Percentiles rank a stretch among this genome's conserved stretches.
phyloP scores from a whole-genome alignment of 2,888 invertebrate genomes.

The Hyalella azteca region DNA sequence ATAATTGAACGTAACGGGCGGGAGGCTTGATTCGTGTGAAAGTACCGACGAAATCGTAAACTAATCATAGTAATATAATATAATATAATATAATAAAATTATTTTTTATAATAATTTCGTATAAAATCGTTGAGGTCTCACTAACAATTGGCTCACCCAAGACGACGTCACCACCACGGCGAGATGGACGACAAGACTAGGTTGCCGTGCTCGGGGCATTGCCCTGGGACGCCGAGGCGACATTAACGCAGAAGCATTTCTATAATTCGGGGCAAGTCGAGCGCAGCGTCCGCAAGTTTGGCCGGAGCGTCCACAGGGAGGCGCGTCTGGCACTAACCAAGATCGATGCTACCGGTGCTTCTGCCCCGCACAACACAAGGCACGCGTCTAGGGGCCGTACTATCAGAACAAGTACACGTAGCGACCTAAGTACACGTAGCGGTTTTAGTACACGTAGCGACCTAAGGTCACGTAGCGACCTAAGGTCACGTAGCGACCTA shows the following conservation, averaged over 20 bases:
- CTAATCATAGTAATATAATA: too few relatives aligned
- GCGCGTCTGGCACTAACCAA: neutral
- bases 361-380: neutral
- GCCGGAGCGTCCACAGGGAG: neutral
- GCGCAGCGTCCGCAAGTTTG: constrained; percentile 13
- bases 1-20: too few relatives aligned
- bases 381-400: neutral
- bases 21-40: too few relatives aligned
- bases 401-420: neutral
- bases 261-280: neutral
- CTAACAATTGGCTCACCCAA: too few relatives aligned
- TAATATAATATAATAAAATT: too few relatives aligned
- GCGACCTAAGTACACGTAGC: neutral
- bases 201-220: neutral
- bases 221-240: neutral
- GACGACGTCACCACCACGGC: too few relatives aligned
- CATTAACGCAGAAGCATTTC: constrained; percentile 30
- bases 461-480: too few relatives aligned
- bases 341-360: neutral
- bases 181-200: too few relatives aligned
- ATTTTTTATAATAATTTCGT: too few relatives aligned
- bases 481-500: too few relatives aligned
- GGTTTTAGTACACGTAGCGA: neutral
- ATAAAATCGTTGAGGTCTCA: too few relatives aligned
- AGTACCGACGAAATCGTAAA: too few relatives aligned